Conservation (phyloP, 2,113 vertebrate genomes). For the Lepidothrix coronata region DNA sequence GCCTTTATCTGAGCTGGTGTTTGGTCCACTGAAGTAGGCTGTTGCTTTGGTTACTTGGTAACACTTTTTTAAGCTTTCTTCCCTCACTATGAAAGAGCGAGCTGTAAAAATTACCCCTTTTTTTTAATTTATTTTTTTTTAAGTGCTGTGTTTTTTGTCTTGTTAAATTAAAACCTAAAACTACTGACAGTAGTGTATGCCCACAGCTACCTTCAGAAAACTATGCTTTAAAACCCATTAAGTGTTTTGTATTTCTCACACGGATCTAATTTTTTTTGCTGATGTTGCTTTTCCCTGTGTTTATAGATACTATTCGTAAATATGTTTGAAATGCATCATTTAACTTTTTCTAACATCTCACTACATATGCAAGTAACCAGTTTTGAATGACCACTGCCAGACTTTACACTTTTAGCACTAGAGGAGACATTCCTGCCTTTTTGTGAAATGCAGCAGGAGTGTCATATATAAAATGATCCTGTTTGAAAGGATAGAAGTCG, state of each 20-base stretch:
- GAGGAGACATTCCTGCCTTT: not conserved
- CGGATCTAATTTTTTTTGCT: conserved; percentile 32
- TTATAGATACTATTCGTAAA: conserved; percentile 44
- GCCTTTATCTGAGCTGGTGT: not conserved
- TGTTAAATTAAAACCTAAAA: not conserved
- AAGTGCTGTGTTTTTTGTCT: not conserved
- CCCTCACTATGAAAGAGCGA: not conserved
- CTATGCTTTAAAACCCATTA: not conserved
- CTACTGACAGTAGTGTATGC: not conserved
- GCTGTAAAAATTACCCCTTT: not conserved
- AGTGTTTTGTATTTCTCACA: conserved; percentile 41
- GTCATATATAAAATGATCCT: conserved; percentile 48
- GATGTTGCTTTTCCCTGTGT: conserved; percentile 37
- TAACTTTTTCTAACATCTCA: conserved; percentile 52
- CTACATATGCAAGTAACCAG: not conserved
- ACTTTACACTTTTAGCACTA: conserved; percentile 5
- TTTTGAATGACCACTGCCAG: conserved; percentile 6
- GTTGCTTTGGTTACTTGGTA: not conserved
- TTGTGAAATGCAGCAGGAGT: conserved; percentile 37
- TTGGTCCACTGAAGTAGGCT: not conserved
- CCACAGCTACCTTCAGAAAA: not conserved
- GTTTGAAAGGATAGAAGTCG: conserved; percentile 18
- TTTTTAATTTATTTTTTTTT: not conserved
- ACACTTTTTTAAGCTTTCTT: not conserved
- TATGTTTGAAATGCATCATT: conserved; percentile 25